Conservation (phyloP, 2,888 invertebrate genomes). For the Ochropleura plecta region DNA sequence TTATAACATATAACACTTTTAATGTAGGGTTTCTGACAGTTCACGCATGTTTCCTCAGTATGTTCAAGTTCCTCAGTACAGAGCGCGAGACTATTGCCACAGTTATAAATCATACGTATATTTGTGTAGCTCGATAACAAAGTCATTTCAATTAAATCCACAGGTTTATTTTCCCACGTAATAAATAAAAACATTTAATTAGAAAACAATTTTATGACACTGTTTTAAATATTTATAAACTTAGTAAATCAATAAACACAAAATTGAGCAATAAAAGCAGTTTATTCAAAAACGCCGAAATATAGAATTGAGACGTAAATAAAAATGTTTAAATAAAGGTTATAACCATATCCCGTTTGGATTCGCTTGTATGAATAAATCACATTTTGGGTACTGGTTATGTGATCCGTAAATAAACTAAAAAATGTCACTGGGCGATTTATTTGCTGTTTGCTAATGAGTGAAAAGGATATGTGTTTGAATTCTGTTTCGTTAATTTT, state of each 20-base stretch:
- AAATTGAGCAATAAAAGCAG: conserved; percentile 14
- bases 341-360: conserved; percentile 35
- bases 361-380: conserved; percentile 53
- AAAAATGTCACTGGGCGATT: conserved; percentile 67
- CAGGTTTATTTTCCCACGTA: background rate
- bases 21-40: too few relatives aligned
- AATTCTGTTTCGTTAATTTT: conserved; percentile 38
- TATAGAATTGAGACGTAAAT: conserved; percentile 47
- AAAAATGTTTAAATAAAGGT: conserved; percentile 43
- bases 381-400: conserved; percentile 46
- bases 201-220: conserved; percentile 24
- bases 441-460: conserved; percentile 68
- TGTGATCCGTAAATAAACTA: conserved; percentile 63
- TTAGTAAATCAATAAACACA: conserved; percentile 19
- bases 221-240: conserved; percentile 18
- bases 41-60: too few relatives aligned
- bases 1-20: too few relatives aligned
- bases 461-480: conserved; percentile 58
- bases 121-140: background rate
- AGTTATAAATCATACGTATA: background rate
- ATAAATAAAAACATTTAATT: conserved; percentile 16
- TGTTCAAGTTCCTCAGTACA: too few relatives aligned
- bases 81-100: too few relatives aligned
- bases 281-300: conserved; percentile 18
- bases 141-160: background rate